A percentile compares a stretch with the other conserved stretches of the same genome.
phyloP scores from a whole-genome alignment of 1,140 invertebrate species.

The Sminthurinus signatus region DNA sequence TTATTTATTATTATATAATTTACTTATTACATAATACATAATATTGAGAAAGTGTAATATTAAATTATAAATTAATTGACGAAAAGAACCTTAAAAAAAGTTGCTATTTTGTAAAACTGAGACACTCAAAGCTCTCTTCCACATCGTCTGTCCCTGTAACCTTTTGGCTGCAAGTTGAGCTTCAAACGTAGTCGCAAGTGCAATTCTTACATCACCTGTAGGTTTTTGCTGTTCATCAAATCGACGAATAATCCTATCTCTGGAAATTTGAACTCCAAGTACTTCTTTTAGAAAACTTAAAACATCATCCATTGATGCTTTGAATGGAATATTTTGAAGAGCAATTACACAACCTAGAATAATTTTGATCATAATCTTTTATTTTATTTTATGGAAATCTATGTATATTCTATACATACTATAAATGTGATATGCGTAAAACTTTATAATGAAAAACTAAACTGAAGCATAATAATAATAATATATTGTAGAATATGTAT shows the following conservation, averaged over 20 bases:
- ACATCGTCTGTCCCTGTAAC: conserved; percentile 24
- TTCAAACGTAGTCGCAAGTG: conserved; percentile 58
- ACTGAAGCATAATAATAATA: too few species aligned
- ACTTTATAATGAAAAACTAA: too few species aligned
- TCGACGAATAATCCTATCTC: conserved; percentile 69
- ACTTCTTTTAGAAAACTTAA: conserved; percentile 69
- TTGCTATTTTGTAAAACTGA: conserved; percentile 4
- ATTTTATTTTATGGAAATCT: too few species aligned
- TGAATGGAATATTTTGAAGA: conserved; percentile 78
- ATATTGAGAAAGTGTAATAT: too few species aligned
- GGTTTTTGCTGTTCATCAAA: conserved; percentile 77
- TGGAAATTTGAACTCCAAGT: conserved; percentile 49
- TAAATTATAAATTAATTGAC: too few species aligned
- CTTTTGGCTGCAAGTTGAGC: conserved; percentile 25
- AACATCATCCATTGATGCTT: conserved; percentile 77
- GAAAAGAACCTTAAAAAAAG: neutral
- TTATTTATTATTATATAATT: too few species aligned
- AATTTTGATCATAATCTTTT: neutral
- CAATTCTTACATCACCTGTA: conserved; percentile 80
- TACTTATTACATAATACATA: too few species aligned
- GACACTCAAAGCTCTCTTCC: conserved; percentile 16
- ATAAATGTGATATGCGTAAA: too few species aligned
- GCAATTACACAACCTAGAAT: conserved; percentile 67
- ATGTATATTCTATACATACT: too few species aligned
- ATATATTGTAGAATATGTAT: too few species aligned